These are phyloP conservation scores for Pantherophis alleghaniensis DNA, from an alignment of 2,797 vertebrate species.

Conservation along the genomic window DNA sequence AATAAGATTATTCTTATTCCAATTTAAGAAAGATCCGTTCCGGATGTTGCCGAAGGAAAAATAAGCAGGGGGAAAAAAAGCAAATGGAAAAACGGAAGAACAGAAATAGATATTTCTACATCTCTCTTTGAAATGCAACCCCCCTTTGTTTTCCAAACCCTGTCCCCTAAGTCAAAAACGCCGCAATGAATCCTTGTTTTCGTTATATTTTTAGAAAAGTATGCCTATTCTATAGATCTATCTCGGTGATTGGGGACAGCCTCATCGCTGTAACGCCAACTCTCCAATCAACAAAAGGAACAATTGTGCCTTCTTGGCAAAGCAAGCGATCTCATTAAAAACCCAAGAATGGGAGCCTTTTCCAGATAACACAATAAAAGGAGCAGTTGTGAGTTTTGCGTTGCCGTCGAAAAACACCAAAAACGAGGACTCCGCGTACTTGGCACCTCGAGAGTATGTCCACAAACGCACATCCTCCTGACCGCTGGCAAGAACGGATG, in stretches of 20 bases:
- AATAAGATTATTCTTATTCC: not conserved
- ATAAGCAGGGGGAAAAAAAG: not conserved
- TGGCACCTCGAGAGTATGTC: not conserved
- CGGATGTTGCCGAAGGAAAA: not conserved
- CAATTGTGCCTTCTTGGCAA: not conserved
- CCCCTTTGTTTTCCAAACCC: not conserved
- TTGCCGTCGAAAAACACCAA: not conserved
- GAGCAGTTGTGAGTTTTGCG: not conserved
- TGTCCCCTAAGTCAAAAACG: not conserved
- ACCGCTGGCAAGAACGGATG: not conserved
- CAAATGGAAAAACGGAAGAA: not conserved
- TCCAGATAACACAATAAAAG: not conserved
- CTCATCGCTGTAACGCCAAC: not conserved
- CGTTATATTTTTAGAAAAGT: not conserved
- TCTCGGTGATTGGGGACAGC: not conserved
- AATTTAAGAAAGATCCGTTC: not conserved
- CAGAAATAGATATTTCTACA: not conserved
- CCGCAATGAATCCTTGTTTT: not conserved
- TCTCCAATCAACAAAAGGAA: not conserved
- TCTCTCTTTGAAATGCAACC: not conserved
- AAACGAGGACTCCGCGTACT: not conserved
- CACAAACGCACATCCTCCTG: not conserved
- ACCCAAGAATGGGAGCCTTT: not conserved
- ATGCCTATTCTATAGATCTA: not conserved
- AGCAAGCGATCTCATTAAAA: not conserved